phyloP scores from a whole-genome alignment of 2,888 invertebrate genomes.

The Lasius platythorax region DNA sequence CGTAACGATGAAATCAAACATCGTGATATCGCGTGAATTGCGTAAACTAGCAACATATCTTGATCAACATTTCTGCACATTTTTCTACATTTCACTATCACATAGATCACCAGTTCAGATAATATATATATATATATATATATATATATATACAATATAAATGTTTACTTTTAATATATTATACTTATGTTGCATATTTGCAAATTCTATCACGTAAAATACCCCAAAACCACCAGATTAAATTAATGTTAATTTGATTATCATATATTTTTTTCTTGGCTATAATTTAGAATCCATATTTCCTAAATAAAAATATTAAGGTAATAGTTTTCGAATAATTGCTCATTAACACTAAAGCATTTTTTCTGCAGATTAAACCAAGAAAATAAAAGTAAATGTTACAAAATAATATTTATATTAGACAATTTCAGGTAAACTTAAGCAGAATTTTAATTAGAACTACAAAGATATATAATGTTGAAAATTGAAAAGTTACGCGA shows the following conservation, averaged over 20 bases:
- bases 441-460: neutral
- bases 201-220: neutral
- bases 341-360: neutral
- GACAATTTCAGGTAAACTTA: neutral
- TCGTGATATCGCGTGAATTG: neutral
- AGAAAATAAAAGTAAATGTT: neutral
- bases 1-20: neutral
- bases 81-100: neutral
- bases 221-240: neutral
- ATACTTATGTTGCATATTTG: neutral
- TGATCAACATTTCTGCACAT: neutral
- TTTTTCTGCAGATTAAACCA: neutral
- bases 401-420: neutral
- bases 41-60: neutral
- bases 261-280: neutral
- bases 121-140: neutral
- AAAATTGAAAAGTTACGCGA: neutral
- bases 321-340: neutral
- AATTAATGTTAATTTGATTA: neutral
- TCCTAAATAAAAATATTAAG: neutral
- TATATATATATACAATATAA: neutral
- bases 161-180: neutral
- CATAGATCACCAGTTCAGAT: neutral
- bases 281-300: neutral
- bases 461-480: neutral